These are phyloP conservation scores for Aporrectodea caliginosa DNA, from an alignment of 1,140 invertebrate species.

Conservation along the genomic window DNA sequence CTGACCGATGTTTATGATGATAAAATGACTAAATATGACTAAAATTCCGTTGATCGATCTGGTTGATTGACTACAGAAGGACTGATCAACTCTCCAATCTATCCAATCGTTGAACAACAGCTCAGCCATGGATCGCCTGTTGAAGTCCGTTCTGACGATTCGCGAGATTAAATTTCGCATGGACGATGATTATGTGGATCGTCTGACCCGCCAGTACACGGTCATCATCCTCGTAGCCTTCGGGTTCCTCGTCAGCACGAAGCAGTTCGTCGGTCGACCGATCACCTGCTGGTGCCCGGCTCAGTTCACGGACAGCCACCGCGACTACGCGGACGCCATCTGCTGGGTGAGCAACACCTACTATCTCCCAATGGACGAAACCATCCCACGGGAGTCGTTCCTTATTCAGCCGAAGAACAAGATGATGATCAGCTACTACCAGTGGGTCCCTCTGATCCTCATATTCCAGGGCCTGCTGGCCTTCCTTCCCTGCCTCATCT, in stretches of 20 bases:
- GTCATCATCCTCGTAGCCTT: slow-evolving; percentile 56
- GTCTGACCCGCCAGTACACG: slow-evolving; percentile 58
- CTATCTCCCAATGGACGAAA: slow-evolving; percentile 57
- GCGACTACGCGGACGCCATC: slow-evolving; percentile 47
- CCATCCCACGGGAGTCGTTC: slow-evolving; percentile 43
- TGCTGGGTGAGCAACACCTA: slow-evolving; percentile 59
- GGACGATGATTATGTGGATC: slow-evolving; percentile 60
- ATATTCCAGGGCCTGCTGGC: slow-evolving; percentile 50
- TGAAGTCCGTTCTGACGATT: slow-evolving; percentile 34
- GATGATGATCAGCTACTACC: slow-evolving; percentile 52
- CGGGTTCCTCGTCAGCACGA: slow-evolving; percentile 55
- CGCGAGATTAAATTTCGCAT: slow-evolving; percentile 31
- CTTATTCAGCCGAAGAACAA: slow-evolving; percentile 28
- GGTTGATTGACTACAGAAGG: no score
- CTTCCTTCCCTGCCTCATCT: slow-evolving; percentile 57
- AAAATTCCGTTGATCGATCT: no score
- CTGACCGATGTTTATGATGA: no score
- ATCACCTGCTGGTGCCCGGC: slow-evolving; percentile 54
- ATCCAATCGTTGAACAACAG: no score
- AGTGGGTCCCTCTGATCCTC: slow-evolving; percentile 60
- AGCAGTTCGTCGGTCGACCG: slow-evolving; percentile 58
- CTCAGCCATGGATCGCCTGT: slow-evolving; percentile 36
- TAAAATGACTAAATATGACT: no score
- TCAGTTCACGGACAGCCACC: slow-evolving; percentile 41
- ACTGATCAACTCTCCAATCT: no score